Percentiles rank a stretch among this genome's conserved stretches.
Evolutionary conservation across 2,113 vertebrate species (phyloP).

Genomic region (Dryoscopus gambensis): DNA sequence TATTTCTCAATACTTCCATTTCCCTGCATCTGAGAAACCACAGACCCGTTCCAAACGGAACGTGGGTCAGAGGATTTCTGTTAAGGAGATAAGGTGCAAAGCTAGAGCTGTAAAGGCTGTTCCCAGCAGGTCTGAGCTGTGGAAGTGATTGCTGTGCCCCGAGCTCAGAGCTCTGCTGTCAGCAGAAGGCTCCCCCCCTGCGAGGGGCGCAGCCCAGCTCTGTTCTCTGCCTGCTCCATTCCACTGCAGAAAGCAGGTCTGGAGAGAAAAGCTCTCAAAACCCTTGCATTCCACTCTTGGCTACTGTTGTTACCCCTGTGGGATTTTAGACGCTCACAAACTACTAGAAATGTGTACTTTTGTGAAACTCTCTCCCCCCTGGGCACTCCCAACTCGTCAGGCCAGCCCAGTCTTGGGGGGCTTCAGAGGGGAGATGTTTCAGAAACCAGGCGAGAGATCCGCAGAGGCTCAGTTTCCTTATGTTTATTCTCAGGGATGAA

Average conservation of each 20-base stretch:
- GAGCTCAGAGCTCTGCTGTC: not conserved
- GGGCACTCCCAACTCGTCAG: too few relatives aligned
- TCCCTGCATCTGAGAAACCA: fast-evolving
- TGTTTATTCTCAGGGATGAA: too few relatives aligned
- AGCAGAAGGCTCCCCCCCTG: fast-evolving
- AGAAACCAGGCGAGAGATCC: too few relatives aligned
- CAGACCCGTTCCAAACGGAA: not conserved
- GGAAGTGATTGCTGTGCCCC: not conserved
- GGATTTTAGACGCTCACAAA: not conserved
- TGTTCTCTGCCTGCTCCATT: not conserved
- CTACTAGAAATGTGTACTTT: not conserved
- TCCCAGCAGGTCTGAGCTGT: not conserved
- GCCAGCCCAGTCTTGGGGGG: too few relatives aligned
- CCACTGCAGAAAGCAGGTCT: not conserved
- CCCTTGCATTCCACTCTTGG: not conserved
- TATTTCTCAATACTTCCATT: not conserved
- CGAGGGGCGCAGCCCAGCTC: not conserved
- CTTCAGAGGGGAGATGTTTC: too few relatives aligned
- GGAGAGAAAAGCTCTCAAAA: not conserved
- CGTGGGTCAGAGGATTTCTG: not conserved
- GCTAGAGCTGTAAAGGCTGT: not conserved
- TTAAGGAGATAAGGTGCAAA: not conserved
- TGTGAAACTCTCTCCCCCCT: too few relatives aligned
- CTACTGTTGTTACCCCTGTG: not conserved
- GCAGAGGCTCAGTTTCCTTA: too few relatives aligned